Percentiles rank a stretch among this genome's conserved stretches.
Conservation (phyloP, 2,888 invertebrate species). For the Eupeodes latifasciatus region DNA sequence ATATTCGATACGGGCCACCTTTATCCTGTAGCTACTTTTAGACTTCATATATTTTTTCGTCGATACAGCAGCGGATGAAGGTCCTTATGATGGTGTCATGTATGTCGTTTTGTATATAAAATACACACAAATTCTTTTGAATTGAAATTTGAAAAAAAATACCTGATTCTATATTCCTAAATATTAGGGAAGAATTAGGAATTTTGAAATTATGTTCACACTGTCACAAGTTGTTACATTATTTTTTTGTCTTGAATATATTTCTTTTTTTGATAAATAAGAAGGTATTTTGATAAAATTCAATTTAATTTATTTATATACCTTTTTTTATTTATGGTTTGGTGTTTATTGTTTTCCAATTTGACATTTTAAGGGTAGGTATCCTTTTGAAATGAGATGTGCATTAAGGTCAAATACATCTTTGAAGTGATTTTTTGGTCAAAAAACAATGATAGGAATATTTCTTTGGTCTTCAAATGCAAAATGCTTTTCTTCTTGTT, state of each 20-base stretch:
- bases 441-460: no score
- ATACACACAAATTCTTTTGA: slow-evolving; percentile 26
- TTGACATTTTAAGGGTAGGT: neutral
- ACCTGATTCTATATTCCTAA: no score
- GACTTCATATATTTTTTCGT: slow-evolving; percentile 16
- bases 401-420: neutral
- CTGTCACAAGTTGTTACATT: neutral
- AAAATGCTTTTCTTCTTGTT: no score
- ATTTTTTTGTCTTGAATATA: neutral
- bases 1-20: slow-evolving; percentile 66
- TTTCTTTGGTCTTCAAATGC: no score
- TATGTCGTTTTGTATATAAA: slow-evolving; percentile 39
- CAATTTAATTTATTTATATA: neutral
- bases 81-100: slow-evolving; percentile 47
- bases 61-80: slow-evolving; percentile 17
- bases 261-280: slow-evolving; percentile 12
- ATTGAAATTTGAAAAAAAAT: slow-evolving; percentile 12
- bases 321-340: neutral
- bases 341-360: slow-evolving; percentile 2
- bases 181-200: neutral
- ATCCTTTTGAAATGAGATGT: neutral
- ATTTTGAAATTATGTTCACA: slow-evolving; percentile 25
- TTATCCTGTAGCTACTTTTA: slow-evolving; percentile 42
- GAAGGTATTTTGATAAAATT: neutral
- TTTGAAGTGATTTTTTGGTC: no score